Conservation (phyloP, 2,888 invertebrate species). For the Dasypolia templi region DNA sequence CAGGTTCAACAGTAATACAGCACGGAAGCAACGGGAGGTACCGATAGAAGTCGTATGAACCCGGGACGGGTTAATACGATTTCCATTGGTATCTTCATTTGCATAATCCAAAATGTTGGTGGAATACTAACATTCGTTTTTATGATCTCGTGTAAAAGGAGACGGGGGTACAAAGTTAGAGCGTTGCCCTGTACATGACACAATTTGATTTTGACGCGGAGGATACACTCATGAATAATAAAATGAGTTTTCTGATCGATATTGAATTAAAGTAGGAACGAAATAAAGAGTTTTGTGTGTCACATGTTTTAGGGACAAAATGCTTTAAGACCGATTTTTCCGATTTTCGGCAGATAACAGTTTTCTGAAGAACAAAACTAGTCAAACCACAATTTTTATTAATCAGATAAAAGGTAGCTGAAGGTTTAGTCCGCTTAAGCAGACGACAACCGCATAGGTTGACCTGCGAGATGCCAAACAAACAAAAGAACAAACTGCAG, state of each 20-base stretch:
- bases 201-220: constrained; percentile 70
- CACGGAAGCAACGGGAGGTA: constrained; percentile 47
- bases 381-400: neutral
- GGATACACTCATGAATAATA: constrained; percentile 69
- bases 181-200: constrained; percentile 45
- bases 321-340: neutral
- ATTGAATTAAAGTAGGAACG: constrained; percentile 55
- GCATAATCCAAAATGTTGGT: constrained; percentile 60
- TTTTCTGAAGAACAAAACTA: neutral
- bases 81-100: constrained; percentile 58
- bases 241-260: constrained; percentile 62
- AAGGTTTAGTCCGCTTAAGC: neutral
- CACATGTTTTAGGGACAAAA: constrained; percentile 19
- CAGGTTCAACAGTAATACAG: constrained; percentile 33
- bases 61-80: constrained; percentile 58
- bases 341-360: neutral
- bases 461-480: no score
- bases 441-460: no score
- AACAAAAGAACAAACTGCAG: no score
- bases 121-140: constrained; percentile 65
- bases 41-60: no score
- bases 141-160: constrained; percentile 52
- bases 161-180: constrained; percentile 29
- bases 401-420: neutral
- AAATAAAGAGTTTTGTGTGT: constrained; percentile 12